Evolutionary conservation across 1,140 invertebrate species (phyloP), one percentile per base, ranked within the genome.

Genomic region (Diuraphis noxia): DNA sequence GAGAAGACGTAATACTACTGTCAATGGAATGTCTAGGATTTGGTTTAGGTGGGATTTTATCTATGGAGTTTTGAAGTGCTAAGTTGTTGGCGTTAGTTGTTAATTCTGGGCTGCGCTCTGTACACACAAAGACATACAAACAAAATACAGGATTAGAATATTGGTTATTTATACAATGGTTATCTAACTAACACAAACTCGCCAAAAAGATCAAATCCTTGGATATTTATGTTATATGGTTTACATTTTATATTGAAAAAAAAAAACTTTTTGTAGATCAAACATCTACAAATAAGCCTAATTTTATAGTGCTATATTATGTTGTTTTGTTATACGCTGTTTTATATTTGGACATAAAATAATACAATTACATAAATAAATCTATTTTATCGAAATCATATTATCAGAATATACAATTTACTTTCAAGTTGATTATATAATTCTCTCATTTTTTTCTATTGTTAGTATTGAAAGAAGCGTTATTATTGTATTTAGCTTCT

Each of bases 21-120:
- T 86, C 72, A 88, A 92, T 92, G 72, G 92, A 92, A 79, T 77
- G 93, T 88, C 94, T 92, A 30, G 94, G 94, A 92, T 94, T 94
- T 21, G 94, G 94, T 77, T 94, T 92, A 38, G 94, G 94, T 19
- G 93, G 93, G 90, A 90, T 82, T 72, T 91, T 91, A 38, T 90
- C 84, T 79, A 72, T 49, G 81, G 89, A 90, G 34, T 49, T 91
- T 36, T 91, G 89, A 49, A 49, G 43, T 91, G 25, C 40, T 91
- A 91, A 46, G 72, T 81, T 91, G 89, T 40, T 91, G 63, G 43
- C 77, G 77, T 91, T 91, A 91, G 89, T 91, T 91, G 89, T 91
- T 91, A 91, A 49, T 91, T 91, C 89, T 91, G 89, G 63, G 89
- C 89, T 82, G 72, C 63, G 46, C 89, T 91, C 89, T 91, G 89